Evolutionary conservation across 1,140 invertebrate genomes (phyloP).

Genomic region (Linepithema humile): DNA sequence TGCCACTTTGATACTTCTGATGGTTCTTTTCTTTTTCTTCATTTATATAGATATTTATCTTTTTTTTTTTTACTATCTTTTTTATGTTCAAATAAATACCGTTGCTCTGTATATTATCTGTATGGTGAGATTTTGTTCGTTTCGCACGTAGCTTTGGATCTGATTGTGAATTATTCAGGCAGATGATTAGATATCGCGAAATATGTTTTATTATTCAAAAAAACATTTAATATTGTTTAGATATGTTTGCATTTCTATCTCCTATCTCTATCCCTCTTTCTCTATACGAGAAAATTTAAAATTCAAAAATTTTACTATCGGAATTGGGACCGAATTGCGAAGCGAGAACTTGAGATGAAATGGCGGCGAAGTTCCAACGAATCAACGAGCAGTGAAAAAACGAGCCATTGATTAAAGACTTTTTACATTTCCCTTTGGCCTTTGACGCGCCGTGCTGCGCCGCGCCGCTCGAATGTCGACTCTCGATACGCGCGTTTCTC

Average conservation of each 20-base stretch:
- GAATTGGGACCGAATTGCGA: not conserved
- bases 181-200: no score
- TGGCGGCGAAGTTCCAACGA: slow-evolving; percentile 29
- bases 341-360: slow-evolving; percentile 35
- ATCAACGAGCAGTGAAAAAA: slow-evolving; percentile 41
- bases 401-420: slow-evolving; percentile 49
- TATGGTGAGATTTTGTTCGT: no score
- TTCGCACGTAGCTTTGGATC: no score
- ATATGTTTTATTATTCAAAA: not conserved
- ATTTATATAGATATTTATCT: no score
- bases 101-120: no score
- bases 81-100: no score
- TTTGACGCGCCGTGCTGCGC: slow-evolving; percentile 20
- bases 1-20: no score
- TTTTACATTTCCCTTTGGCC: slow-evolving; percentile 39
- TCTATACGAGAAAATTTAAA: not conserved
- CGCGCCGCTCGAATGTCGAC: not conserved
- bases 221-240: not conserved
- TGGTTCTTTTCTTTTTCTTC: no score
- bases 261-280: not conserved
- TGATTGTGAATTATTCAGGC: no score
- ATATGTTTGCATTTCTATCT: not conserved
- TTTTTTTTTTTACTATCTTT: no score
- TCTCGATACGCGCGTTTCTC: slow-evolving; percentile 32
- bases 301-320: slow-evolving; percentile 35